Conservation (phyloP, 2,797 vertebrate genomes). For the Pseudochirops cupreus region DNA sequence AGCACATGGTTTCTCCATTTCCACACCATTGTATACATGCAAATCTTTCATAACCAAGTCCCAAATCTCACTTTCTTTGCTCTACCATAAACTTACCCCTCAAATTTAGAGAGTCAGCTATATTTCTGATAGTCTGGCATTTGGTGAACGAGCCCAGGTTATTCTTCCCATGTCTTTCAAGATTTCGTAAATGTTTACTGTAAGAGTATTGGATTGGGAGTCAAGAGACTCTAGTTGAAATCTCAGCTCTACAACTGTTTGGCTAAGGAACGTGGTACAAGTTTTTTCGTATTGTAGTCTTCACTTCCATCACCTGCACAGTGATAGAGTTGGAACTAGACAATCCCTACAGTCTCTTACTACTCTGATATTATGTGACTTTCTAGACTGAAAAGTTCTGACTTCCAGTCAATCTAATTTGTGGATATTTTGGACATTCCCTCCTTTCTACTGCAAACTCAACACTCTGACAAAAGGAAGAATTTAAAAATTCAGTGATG, state of each 20-base stretch:
- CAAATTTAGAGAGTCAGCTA: not conserved
- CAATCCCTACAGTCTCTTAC: not conserved
- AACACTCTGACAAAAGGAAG: not conserved
- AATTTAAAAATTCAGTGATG: not conserved
- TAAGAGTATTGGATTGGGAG: not conserved
- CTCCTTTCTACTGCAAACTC: not conserved
- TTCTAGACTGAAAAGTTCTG: not conserved
- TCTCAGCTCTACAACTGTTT: not conserved
- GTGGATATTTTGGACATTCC: not conserved
- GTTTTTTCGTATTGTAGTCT: not conserved
- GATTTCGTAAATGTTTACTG: not conserved
- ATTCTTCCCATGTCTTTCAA: not conserved
- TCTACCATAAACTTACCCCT: not conserved
- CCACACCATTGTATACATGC: not conserved
- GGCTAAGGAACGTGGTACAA: not conserved
- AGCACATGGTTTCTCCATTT: not conserved
- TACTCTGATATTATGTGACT: not conserved
- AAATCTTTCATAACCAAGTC: not conserved
- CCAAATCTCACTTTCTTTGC: not conserved
- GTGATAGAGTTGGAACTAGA: not conserved
- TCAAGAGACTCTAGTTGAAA: not conserved
- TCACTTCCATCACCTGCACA: not conserved
- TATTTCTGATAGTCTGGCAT: not conserved
- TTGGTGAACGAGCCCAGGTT: not conserved
- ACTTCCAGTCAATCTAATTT: not conserved